Percentiles rank a stretch among this genome's conserved stretches.
Evolutionary conservation across 2,113 vertebrate species (phyloP).

Genomic region (Edolisoma coerulescens): DNA sequence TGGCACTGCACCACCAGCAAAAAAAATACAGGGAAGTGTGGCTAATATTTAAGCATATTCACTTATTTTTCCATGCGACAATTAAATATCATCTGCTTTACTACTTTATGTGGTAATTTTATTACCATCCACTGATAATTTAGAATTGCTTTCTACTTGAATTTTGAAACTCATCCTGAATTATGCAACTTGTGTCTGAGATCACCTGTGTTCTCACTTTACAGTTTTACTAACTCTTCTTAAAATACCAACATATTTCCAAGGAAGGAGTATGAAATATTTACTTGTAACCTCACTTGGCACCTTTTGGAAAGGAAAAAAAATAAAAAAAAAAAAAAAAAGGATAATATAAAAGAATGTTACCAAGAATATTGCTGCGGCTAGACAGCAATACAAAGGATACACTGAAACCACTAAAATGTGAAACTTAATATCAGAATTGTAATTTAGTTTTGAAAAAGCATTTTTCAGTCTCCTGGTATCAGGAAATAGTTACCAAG

Average conservation of each 20-base stretch:
- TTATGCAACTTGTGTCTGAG: background rate
- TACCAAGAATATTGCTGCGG: background rate
- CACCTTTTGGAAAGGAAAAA: background rate
- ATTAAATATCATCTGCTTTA: background rate
- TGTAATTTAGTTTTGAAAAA: conserved; percentile 22
- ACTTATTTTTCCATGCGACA: background rate
- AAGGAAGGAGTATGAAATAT: background rate
- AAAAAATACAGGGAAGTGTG: background rate
- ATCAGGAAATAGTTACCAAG: conserved; percentile 39
- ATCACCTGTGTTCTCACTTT: background rate
- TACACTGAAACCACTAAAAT: background rate
- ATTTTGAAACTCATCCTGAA: background rate
- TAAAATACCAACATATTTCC: background rate
- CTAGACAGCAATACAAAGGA: background rate
- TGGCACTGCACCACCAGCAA: background rate
- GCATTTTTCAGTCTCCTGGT: background rate
- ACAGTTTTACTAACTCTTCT: background rate
- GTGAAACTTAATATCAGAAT: background rate
- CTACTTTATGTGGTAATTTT: background rate
- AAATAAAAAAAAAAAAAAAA: background rate
- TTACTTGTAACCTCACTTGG: background rate
- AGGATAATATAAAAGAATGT: background rate
- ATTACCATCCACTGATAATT: background rate
- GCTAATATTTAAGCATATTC: background rate
- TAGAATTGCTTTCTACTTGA: background rate